These are phyloP conservation scores for Pitta sordida DNA, from an alignment of 2,113 vertebrate genomes.

Conservation along the genomic window DNA sequence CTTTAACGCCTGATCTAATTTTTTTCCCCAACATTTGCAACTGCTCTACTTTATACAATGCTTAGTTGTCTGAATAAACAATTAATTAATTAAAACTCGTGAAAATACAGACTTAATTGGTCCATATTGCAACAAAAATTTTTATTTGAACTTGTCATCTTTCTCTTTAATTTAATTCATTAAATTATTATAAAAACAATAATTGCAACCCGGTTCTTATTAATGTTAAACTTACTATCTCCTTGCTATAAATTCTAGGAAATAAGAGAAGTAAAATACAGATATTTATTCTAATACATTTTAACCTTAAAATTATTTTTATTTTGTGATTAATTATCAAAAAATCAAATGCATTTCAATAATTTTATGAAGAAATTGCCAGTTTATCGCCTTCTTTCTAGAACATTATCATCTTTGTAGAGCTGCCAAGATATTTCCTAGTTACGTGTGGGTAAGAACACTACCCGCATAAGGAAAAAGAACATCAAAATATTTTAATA, in stretches of 20 bases:
- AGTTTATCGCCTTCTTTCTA: background rate
- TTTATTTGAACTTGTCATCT: background rate
- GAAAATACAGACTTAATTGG: background rate
- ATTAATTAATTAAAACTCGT: background rate
- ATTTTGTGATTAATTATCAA: background rate
- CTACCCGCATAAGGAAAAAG: background rate
- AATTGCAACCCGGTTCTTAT: background rate
- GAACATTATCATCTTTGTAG: background rate
- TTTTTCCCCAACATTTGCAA: background rate
- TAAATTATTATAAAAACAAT: background rate
- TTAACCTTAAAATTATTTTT: background rate
- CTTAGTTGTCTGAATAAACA: background rate
- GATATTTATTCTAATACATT: background rate
- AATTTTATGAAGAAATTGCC: background rate
- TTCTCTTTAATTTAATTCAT: background rate
- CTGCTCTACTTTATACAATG: background rate
- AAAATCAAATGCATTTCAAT: background rate
- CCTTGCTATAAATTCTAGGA: background rate
- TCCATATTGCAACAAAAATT: background rate
- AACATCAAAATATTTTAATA: background rate
- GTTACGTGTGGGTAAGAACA: background rate
- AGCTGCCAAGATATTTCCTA: background rate
- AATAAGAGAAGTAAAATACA: background rate
- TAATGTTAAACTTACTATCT: background rate
- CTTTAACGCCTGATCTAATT: background rate